Evolutionary conservation across 1,140 invertebrate genomes (phyloP).

Genomic region (Drosophila obscura): DNA sequence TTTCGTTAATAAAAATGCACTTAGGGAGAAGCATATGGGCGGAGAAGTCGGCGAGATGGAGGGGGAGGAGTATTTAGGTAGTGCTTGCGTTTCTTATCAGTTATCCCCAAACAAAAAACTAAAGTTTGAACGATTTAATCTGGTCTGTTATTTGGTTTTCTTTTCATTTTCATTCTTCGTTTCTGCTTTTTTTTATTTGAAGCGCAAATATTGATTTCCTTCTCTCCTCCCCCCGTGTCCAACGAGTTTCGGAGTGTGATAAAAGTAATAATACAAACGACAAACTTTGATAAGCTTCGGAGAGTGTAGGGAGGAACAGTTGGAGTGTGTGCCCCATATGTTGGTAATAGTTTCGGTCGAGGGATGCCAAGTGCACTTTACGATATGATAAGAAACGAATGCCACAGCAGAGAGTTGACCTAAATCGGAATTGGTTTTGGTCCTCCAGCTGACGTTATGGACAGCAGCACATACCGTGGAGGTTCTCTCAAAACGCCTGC

Average conservation of each 20-base stretch:
- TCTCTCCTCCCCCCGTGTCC: not conserved
- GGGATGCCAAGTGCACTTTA: slow-evolving; percentile 73
- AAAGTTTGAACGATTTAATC: slow-evolving; percentile 17
- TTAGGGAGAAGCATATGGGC: slow-evolving; percentile 6
- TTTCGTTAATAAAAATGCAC: slow-evolving; percentile 44
- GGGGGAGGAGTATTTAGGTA: slow-evolving; percentile 12
- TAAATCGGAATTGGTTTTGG: slow-evolving; percentile 5
- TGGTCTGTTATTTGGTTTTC: slow-evolving; percentile 33
- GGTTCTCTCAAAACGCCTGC: too few relatives aligned
- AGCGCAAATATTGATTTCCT: slow-evolving; percentile 76
- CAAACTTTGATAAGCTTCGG: slow-evolving; percentile 52
- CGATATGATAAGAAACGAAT: slow-evolving; percentile 64
- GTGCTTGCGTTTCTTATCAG: slow-evolving; percentile 40
- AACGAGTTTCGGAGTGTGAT: slow-evolving; percentile 18
- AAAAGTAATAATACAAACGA: slow-evolving; percentile 53
- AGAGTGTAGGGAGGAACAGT: not conserved
- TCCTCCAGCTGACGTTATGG: not conserved
- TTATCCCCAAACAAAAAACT: slow-evolving; percentile 15
- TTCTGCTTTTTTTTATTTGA: slow-evolving; percentile 50
- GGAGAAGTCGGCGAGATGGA: not conserved
- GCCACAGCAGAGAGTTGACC: slow-evolving; percentile 38
- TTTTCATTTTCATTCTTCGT: slow-evolving; percentile 21
- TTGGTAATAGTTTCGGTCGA: slow-evolving; percentile 40
- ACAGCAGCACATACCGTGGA: slow-evolving; percentile 4
- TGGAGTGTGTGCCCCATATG: slow-evolving; percentile 26